Conservation (phyloP, 2,113 vertebrate species). For the Noturus placidus region DNA sequence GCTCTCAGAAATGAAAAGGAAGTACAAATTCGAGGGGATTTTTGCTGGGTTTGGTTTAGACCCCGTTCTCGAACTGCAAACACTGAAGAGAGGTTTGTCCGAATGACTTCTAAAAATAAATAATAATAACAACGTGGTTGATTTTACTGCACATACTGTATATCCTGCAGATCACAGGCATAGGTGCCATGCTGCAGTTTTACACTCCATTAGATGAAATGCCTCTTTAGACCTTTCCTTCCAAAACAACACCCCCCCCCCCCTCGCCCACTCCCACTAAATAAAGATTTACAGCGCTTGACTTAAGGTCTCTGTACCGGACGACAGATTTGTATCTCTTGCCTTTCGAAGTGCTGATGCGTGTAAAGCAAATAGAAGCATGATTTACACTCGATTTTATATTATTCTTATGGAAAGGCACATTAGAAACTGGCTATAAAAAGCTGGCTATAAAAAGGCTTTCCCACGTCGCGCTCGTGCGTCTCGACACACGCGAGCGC, state of each 20-base stretch:
- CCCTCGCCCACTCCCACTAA: constrained; percentile 42
- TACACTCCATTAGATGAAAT: constrained; percentile 60
- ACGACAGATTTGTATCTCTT: constrained; percentile 11
- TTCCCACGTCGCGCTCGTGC: background rate
- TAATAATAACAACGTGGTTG: constrained; percentile 39
- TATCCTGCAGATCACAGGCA: constrained; percentile 59
- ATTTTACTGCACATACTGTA: constrained; percentile 52
- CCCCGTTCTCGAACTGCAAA: background rate
- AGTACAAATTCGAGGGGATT: background rate
- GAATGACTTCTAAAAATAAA: background rate
- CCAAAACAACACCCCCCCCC: constrained; percentile 33
- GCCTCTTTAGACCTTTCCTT: constrained; percentile 49
- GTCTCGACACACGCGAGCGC: background rate
- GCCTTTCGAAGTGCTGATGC: background rate
- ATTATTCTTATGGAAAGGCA: background rate
- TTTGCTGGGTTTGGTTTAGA: background rate
- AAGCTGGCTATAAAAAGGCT: background rate
- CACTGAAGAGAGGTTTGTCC: background rate
- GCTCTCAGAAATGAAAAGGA: background rate
- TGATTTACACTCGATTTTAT: constrained; percentile 6
- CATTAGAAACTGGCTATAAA: no score
- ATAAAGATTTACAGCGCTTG: constrained; percentile 59
- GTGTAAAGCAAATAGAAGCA: background rate
- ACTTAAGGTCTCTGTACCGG: constrained; percentile 21
- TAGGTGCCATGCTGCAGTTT: constrained; percentile 48